Evolutionary conservation across 2,113 vertebrate genomes (phyloP).

Genomic region (Indicator indicator): DNA sequence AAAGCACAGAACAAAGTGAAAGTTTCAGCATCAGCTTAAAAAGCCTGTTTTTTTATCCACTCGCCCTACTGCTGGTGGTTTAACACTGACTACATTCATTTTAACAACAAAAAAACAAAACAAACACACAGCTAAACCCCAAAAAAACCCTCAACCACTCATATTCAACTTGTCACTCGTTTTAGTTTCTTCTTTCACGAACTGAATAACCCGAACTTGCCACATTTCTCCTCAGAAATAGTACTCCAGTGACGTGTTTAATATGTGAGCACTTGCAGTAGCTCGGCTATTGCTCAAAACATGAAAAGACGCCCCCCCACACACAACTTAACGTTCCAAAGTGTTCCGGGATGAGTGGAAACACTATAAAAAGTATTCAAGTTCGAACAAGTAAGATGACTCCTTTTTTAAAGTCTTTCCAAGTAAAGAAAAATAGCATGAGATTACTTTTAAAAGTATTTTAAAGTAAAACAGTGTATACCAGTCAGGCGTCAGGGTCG

Average conservation of each 20-base stretch:
- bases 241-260: not conserved
- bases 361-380: not conserved
- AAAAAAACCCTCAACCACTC: not conserved
- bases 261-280: not conserved
- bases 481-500: not conserved
- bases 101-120: not conserved
- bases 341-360: not conserved
- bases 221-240: not conserved
- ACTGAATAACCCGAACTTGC: constrained; percentile 10
- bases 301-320: not conserved
- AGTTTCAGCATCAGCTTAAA: not conserved
- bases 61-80: not conserved
- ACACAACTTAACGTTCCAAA: not conserved
- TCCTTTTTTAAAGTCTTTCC: not conserved
- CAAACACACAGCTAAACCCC: too few species aligned
- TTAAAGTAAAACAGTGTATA: fast-evolving
- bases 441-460: fast-evolving
- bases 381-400: not conserved
- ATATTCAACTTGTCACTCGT: not conserved
- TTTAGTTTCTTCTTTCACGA: not conserved
- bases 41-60: not conserved
- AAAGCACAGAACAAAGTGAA: not conserved
- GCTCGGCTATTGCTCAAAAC: not conserved
- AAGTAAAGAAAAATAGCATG: not conserved
- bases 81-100: not conserved